Evolutionary conservation across 2,888 invertebrate genomes (phyloP), one percentile per base, ranked within the genome.

Genomic region (Drosophila siamana): DNA sequence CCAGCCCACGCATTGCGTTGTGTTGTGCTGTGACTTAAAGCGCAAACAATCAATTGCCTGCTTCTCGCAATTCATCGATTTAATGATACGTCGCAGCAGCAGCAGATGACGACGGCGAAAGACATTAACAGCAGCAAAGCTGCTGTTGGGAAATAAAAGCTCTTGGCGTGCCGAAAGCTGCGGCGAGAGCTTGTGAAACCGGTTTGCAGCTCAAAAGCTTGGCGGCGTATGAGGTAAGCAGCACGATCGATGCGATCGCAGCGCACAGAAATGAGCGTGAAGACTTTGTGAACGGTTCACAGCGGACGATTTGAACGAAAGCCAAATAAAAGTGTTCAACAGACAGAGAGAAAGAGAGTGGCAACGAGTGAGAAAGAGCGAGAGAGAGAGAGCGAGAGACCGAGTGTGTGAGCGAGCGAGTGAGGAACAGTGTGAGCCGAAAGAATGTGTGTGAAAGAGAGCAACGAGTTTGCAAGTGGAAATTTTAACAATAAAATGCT

Each of bases 261-360:
- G 73, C 77, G 68, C 62, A 72, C 91, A 90, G 85, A 90, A 88
- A 77, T 87, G 89, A 90, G 89, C 91, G 90, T 88, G 85, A 81
- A 88, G 87, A 88, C 86, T 69, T 84, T 73, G 90, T 88, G 90
- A 89, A 86, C 91, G 90, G 90, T 89, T 78, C 83, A 69, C 74
- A 89, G 81, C 86, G 76, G 86, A 88, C 52, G 70, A 77, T 59
- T 47, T 22, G 22, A 38, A 38, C 51, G 40, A 56, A 70, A 22
- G 59, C 47, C 61, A 8, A 8, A 66, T 38, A 40, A 36, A 48
- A 56, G 44, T 46, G 44, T 7, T 22, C 33, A 33, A 33, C 33
- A 51, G 59, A 65, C 41, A 41, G 5, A 7, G 26, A 67, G 55
- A 69, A 55, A 65, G 56, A 61, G 63, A 57, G 51, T 43, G 44